Conservation (phyloP, 2,113 vertebrate genomes). For the Pterocles gutturalis region DNA sequence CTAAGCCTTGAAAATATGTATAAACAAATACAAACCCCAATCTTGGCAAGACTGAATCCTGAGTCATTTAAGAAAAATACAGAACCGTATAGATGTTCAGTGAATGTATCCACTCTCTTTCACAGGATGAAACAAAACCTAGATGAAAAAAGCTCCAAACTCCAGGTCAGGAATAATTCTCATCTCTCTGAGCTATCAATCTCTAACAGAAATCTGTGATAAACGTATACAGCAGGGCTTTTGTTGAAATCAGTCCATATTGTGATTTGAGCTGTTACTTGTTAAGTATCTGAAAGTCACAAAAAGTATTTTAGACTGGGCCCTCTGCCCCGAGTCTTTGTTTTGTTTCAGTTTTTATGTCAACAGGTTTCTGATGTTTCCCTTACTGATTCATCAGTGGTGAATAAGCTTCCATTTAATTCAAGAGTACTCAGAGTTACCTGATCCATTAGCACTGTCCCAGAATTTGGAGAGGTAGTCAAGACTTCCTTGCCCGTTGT, state of each 20-base stretch:
- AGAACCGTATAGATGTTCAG: background rate
- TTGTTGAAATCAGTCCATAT: background rate
- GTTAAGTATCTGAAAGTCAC: background rate
- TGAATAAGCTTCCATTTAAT: background rate
- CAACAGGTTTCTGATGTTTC: background rate
- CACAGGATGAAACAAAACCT: background rate
- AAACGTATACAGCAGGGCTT: background rate
- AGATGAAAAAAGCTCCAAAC: background rate
- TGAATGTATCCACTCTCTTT: background rate
- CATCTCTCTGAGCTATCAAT: background rate
- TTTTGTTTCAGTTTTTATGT: background rate
- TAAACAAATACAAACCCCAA: background rate
- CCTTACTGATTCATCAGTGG: background rate
- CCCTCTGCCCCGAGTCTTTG: background rate
- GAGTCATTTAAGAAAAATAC: background rate
- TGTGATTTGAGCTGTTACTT: background rate
- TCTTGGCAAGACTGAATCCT: background rate
- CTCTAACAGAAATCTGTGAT: background rate
- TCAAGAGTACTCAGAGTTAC: background rate
- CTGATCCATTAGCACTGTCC: background rate
- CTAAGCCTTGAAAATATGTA: background rate
- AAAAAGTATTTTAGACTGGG: background rate
- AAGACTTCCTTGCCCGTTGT: background rate
- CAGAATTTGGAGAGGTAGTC: background rate
- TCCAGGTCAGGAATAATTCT: background rate